Evolutionary conservation across 2,797 vertebrate species (phyloP), one percentile per base, ranked within the genome.

Genomic region (Sebastes paucispinis): DNA sequence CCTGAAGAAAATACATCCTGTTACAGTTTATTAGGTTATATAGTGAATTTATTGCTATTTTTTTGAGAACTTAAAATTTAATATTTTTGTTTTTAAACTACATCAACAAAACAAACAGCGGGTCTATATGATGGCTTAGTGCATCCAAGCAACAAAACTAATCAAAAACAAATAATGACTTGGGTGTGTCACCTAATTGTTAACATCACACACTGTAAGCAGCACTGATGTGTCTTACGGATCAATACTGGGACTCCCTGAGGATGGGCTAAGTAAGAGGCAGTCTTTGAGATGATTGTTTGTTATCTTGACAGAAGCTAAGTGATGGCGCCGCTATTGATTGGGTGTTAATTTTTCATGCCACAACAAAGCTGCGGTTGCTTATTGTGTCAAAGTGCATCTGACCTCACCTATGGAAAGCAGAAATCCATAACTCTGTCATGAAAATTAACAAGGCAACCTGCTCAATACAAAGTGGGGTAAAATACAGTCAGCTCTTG

Each of bases 201-300:
- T 47, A 55, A 55, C 59, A 59, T 59, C 12, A 58, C 25, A 58
- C 14, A 39, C 36, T 20, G 66, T 1, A 52, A 9, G 25, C 43
- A 52, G 55, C 52, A 50, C 1, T 60, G n/a, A 66, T 64, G 31
- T 72, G 27, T 68, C 36, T 71, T 60, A 43, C 66, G 27, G 79
- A 88, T 93, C 89, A 36, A 91, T 88, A 67, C 25, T 1, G 27
- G 34, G 63, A 75, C 57, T 87, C 88, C 81, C 87, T 1, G 60
- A 72, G 84, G 89, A 92, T 22, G 69, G 77, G 68, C 83, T 86
- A 86, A 89, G 84, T 87, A 75, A 87, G 84, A 85, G 80, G 80
- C 82, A 10, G 59, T 57, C 84, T 78, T 64, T 73, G 65, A 81
- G 31, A 80, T 77, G 69, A 84, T 11, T 43, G 82, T 74, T 77